Evolutionary conservation across 1,140 invertebrate genomes (phyloP).

Genomic region (Arctopsyche grandis): DNA sequence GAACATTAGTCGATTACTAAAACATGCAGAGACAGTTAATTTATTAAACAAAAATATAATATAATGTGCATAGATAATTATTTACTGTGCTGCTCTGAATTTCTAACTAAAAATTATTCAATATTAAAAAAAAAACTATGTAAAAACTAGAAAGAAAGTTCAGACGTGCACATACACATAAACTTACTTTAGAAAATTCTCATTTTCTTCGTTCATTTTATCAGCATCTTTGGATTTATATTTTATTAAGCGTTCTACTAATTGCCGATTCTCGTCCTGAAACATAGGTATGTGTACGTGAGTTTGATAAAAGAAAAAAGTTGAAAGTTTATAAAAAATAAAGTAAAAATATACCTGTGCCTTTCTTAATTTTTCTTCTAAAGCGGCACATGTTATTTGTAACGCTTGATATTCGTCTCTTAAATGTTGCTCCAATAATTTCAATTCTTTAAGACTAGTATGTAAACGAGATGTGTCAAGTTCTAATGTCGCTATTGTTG

Average conservation of each 20-base stretch:
- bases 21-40: conserved; percentile 19
- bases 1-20: background rate
- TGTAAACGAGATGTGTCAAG: conserved; percentile 67
- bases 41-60: background rate
- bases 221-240: conserved; percentile 95
- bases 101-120: background rate
- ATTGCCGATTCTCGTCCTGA: conserved; percentile 88
- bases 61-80: background rate
- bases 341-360: conserved; percentile 70
- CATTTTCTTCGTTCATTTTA: conserved; percentile 94
- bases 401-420: conserved; percentile 95
- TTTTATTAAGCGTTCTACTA: conserved; percentile 88
- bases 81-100: background rate
- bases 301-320: background rate
- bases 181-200: conserved; percentile 86
- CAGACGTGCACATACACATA: background rate
- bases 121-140: background rate
- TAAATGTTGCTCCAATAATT: conserved; percentile 86
- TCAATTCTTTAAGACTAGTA: conserved; percentile 75
- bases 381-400: conserved; percentile 86
- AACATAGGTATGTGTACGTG: conserved; percentile 57
- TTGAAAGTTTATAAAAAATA: conserved; percentile 32
- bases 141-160: no score
- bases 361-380: conserved; percentile 91
- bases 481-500: conserved; percentile 71